phyloP scores from a whole-genome alignment of 2,797 vertebrate species.

The Dicrostonyx torquatus region DNA sequence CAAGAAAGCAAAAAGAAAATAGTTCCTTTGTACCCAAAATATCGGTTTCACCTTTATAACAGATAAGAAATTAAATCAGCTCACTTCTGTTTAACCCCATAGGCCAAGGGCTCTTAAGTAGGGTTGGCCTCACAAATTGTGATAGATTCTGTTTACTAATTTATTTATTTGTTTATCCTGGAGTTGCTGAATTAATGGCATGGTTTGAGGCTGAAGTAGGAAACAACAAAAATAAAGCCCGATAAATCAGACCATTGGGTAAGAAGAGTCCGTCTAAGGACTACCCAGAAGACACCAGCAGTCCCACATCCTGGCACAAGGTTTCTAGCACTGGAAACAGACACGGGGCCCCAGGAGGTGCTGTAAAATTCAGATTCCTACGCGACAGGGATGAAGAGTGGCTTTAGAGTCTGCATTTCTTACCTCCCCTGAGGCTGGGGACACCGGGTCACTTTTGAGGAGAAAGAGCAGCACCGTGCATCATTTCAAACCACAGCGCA shows the following conservation, averaged over 20 bases:
- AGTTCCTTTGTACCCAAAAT: background rate
- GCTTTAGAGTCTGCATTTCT: background rate
- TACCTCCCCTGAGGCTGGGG: background rate
- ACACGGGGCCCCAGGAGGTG: no score
- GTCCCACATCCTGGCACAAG: no score
- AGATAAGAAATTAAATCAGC: background rate
- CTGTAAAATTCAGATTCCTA: background rate
- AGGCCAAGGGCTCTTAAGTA: background rate
- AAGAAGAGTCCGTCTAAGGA: background rate
- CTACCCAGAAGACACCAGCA: background rate
- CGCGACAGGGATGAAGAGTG: no score
- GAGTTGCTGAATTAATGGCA: background rate
- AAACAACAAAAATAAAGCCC: background rate
- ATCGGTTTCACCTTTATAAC: background rate
- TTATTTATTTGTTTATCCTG: background rate
- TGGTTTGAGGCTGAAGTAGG: background rate
- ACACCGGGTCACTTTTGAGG: background rate
- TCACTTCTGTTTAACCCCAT: background rate
- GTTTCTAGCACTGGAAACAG: background rate
- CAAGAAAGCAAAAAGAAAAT: constrained; percentile 15
- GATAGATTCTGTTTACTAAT: background rate
- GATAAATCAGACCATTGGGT: background rate
- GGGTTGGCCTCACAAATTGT: background rate
- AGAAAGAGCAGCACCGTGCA: background rate
- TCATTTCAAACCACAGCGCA: background rate